Conservation (phyloP, 30 jellyfish, hydroid and myxozoan species). For the Aurelia sp. region DNA sequence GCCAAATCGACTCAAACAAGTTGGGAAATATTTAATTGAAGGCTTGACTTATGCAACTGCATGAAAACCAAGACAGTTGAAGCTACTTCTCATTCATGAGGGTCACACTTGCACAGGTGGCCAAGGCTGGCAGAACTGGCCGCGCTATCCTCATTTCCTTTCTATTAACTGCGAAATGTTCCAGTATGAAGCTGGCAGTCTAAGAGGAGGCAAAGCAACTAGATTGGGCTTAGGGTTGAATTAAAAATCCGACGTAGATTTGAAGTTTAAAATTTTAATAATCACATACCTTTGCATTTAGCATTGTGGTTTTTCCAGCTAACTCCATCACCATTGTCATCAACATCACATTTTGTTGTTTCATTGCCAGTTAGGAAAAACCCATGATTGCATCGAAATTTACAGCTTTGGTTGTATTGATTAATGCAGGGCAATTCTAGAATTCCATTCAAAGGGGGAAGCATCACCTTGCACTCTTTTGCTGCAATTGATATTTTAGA, state of each 20-base stretch:
- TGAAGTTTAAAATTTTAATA: not conserved
- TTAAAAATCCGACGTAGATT: not conserved
- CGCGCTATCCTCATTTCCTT: too few species aligned
- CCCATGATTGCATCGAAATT: conserved; percentile 67
- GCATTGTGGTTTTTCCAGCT: conserved; percentile 40
- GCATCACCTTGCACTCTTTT: conserved; percentile 44
- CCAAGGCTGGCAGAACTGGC: too few species aligned
- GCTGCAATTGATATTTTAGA: conserved; percentile 36
- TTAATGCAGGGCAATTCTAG: conserved; percentile 71
- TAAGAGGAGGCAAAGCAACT: too few species aligned
- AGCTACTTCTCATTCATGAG: too few species aligned
- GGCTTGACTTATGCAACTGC: too few species aligned
- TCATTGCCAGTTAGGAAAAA: conserved; percentile 43
- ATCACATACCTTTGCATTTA: conserved; percentile 53
- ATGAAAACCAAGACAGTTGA: too few species aligned
- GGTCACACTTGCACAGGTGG: too few species aligned
- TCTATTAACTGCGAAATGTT: too few species aligned
- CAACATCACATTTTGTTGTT: conserved; percentile 43
- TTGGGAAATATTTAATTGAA: too few species aligned
- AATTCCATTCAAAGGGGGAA: conserved; percentile 68
- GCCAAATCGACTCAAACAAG: too few species aligned
- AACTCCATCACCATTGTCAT: conserved; percentile 2
- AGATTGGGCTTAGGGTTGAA: too few species aligned
- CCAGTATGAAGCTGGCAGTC: too few species aligned
- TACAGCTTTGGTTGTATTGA: conserved; percentile 50